Evolutionary conservation across 2,113 vertebrate genomes (phyloP), one percentile per base, ranked within the genome.

Genomic region (Nerophis ophidion): DNA sequence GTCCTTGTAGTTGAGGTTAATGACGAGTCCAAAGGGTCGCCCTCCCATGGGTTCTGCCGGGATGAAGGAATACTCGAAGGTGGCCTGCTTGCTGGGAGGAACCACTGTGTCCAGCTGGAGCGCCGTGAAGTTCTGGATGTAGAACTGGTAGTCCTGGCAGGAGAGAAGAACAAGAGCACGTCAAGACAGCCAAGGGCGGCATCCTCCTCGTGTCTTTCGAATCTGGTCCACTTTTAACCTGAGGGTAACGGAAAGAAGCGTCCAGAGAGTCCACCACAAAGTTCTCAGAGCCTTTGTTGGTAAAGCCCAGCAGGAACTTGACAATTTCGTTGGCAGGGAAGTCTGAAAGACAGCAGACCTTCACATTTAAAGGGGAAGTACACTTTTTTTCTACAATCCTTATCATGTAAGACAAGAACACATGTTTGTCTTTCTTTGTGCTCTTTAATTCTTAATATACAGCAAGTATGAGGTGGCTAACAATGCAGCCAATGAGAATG

Each of bases 41-140:
- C 96, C 97, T 0, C 97, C 97, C 95, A 99, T 98, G 0, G 95
- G 96, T 73, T 98, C 96, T 0, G 96, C 96, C 0, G 97, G 97
- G 82, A 99, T 97, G 89, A 99, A 99, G 46, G 97, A 99, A 46
- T 99, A 99, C 82, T 99, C 97, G 47, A 99, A 98, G 0, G 95
- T 96, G 45, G 97, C 97, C 87, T 99, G 96, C 67, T 89, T 90
- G 80, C 92, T 89, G 0, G 94, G 90, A 3, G 93, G 94, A 45
- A 99, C 92, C 10, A 92, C 76, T 0, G 82, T 95, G 59, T 94
- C 92, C 50, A 99, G 87, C 81, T 94, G 91, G 6, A 99, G 92
- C 14, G 97, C 96, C 0, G 97, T 98, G 91, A 99, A 99, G 87
- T 99, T 98, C 91, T 99, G 97, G 82, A 99, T 99, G 63, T 95